These are phyloP conservation scores for Eristalis pertinax DNA, from an alignment of 2,888 invertebrate species.

Conservation along the genomic window DNA sequence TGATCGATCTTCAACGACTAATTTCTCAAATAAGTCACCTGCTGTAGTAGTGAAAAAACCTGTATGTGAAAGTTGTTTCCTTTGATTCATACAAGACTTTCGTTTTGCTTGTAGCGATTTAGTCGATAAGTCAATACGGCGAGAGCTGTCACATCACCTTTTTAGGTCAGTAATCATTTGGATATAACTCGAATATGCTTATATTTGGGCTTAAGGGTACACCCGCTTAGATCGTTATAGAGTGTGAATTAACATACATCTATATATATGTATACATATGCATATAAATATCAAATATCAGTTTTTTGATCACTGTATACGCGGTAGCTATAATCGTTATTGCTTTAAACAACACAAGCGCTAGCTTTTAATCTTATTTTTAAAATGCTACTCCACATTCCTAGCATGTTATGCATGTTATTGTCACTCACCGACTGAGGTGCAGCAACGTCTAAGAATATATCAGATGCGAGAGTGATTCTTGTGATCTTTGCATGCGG, in stretches of 20 bases:
- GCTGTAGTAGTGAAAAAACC: background rate
- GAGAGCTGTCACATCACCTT: background rate
- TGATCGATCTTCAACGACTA: background rate
- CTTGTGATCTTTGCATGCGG: conserved; percentile 54
- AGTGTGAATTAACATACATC: background rate
- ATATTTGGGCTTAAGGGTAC: background rate
- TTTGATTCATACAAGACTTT: conserved; percentile 21
- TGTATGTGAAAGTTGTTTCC: conserved; percentile 37
- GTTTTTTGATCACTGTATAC: background rate
- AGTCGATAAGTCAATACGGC: conserved; percentile 36
- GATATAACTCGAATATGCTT: background rate
- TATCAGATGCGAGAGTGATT: background rate
- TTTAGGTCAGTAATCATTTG: conserved; percentile 11
- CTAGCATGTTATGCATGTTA: conserved; percentile 20
- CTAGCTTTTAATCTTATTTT: background rate
- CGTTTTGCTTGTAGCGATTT: conserved; percentile 32
- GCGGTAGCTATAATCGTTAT: background rate
- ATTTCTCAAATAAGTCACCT: conserved; percentile 21
- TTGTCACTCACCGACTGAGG: background rate
- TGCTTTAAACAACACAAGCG: background rate
- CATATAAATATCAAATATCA: background rate
- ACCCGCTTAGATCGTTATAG: background rate
- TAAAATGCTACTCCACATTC: conserved; percentile 29
- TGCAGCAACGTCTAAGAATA: conserved; percentile 34
- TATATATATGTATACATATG: background rate